phyloP scores from a whole-genome alignment of 2,888 invertebrate species.

The Thysanoteuthis rhombus region DNA sequence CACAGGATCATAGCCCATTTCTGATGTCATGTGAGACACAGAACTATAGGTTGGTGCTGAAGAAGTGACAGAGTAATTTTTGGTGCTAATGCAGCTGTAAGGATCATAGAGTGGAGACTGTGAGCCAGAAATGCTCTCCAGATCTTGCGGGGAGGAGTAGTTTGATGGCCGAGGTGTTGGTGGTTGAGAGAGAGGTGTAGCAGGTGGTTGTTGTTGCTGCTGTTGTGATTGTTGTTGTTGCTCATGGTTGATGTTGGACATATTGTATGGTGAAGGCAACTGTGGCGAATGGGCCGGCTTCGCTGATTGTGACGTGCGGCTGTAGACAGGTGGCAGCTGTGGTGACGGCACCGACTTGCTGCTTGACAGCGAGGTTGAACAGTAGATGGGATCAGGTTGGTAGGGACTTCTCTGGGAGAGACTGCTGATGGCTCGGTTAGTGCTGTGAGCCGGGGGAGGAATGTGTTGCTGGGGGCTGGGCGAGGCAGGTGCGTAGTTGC shows the following conservation, averaged over 20 bases:
- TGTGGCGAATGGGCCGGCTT: constrained; percentile 36
- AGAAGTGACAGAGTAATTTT: constrained; percentile 35
- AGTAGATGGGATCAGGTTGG: constrained; percentile 32
- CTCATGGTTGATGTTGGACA: constrained; percentile 28
- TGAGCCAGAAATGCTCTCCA: constrained; percentile 20
- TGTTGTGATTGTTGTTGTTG: background rate
- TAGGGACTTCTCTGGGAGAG: constrained; percentile 51
- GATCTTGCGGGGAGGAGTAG: constrained; percentile 27
- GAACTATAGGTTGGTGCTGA: constrained; percentile 37
- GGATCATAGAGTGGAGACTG: constrained; percentile 29
- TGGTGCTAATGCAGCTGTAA: constrained; percentile 26
- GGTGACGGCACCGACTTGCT: constrained; percentile 27
- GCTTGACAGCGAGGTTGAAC: background rate
- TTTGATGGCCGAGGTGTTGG: constrained; percentile 27
- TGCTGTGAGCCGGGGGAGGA: constrained; percentile 63
- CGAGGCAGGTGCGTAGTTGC: constrained; percentile 34
- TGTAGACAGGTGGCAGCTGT: constrained; percentile 35
- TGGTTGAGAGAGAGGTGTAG: constrained; percentile 29
- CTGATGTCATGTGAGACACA: constrained; percentile 38
- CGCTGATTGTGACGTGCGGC: constrained; percentile 35
- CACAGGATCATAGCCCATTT: constrained; percentile 58
- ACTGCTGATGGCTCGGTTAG: constrained; percentile 43
- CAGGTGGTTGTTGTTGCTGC: constrained; percentile 1
- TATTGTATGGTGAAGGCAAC: constrained; percentile 34
- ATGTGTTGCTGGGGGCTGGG: constrained; percentile 39